Evolutionary conservation across 2,113 vertebrate species (phyloP), one percentile per base, ranked within the genome.

Genomic region (Microcebus griseorufus): DNA sequence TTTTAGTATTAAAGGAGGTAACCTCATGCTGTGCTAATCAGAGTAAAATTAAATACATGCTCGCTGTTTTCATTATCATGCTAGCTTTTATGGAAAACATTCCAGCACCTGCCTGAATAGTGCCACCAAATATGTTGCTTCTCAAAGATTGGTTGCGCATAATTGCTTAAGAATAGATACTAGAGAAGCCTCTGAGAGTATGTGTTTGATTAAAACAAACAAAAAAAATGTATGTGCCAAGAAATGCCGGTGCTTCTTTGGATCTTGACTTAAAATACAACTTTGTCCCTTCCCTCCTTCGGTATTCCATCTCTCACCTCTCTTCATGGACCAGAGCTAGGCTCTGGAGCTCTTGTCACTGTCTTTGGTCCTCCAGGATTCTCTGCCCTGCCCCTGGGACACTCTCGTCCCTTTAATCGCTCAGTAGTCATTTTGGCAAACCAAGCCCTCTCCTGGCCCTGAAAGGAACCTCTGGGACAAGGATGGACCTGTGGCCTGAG

Each of bases 401-500:
- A 8, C 6, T 58, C 23, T 37, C 25, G 29, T 67, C 37, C 25
- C 34, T 82, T 34, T 69, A n/a, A n/a, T 13, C 16, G 14, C 14
- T 48, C 34, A 37, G 25, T n/a, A 53, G 42, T 88, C 9, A 22
- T 34, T 91, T 51, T 79, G 48, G 70, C 48, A 88, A 42, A 39
- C 22, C 10, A 11, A 9, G 1, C 60, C n/a, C 27, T 39, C 76
- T 64, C 37, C 0, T 12, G 58, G 22, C 27, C 5, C 34, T 51
- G 12, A 65, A 79, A 14, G 18, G 29, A 80, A 22, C 11, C 34
- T 73, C 12, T 3, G 23, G 27, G 37, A 29, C 9, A 53, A 23
- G 37, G 39, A 17, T 58, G n/a, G 27, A 79, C 27, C 37, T 1
- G 0, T 9, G n/a, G 17, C 37, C 3, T 1, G 5, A 10, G 0